Conservation (phyloP, 2,113 vertebrate genomes). For the Tupaia tana region DNA sequence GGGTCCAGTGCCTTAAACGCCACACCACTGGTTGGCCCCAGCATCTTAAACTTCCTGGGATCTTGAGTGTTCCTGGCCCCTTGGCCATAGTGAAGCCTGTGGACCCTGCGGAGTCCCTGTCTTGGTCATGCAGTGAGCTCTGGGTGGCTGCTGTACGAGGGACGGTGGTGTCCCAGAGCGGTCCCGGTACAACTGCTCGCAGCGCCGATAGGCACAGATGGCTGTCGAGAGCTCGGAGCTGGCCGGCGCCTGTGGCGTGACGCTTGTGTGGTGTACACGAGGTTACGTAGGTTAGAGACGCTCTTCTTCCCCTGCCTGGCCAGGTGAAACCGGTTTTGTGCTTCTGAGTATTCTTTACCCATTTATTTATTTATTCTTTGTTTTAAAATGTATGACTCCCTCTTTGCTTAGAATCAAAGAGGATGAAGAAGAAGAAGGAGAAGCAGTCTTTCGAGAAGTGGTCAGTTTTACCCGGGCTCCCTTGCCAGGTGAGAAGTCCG, state of each 20-base stretch:
- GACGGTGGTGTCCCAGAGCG: not conserved
- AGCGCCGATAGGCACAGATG: too few relatives aligned
- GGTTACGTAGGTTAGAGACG: not conserved
- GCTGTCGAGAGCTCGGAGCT: rapidly evolving
- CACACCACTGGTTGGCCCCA: too few relatives aligned
- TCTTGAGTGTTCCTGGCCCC: not conserved
- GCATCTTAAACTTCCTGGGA: not conserved
- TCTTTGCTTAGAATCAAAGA: constrained; percentile 51
- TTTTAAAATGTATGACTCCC: not conserved
- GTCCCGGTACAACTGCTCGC: too few relatives aligned
- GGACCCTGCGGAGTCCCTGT: not conserved
- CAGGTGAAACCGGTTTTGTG: not conserved
- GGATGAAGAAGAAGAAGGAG: not conserved
- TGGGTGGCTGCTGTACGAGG: not conserved
- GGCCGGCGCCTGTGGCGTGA: rapidly evolving
- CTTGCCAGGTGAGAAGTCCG: constrained; percentile 74
- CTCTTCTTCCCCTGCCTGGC: not conserved
- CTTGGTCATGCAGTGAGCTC: not conserved
- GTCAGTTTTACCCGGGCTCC: constrained; percentile 68
- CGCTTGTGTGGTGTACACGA: not conserved
- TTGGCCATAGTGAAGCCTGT: not conserved
- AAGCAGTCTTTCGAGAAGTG: constrained; percentile 63
- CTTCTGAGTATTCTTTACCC: not conserved
- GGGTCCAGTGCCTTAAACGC: too few relatives aligned
- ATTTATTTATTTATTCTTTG: not conserved